Evolutionary conservation across 1,140 invertebrate genomes (phyloP), one percentile per base, ranked within the genome.

Genomic region (Heliothis subflexa): DNA sequence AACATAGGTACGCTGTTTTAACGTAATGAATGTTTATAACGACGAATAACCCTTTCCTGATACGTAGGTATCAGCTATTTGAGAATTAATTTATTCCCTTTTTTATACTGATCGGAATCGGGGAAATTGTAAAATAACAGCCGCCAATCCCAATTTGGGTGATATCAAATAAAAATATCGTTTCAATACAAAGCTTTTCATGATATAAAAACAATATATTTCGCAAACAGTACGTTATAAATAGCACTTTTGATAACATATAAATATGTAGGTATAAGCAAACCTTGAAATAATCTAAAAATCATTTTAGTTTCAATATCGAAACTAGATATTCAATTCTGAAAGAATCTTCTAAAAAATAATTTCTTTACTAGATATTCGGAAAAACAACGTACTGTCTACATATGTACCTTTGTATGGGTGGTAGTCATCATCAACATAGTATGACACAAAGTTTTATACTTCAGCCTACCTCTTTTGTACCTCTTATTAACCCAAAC

Each of bases 1-100:
- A 70, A 70, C 66, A 52, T 21, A 21, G 33, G 33, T 45, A 64
- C 33, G 28, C 62, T 21, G 47, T 70, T 70, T 70, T 70, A 66
- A 47, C 7, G 33, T 66, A 66, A 66, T 66, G 62, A 66, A 64
- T 10, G n/a, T 49, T 66, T 66, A 18, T 64, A 47, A 66, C 40
- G 13, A 66, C 12, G 13, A 18, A 66, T 18, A 40, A 66, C 40
- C 62, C 62, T 47, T 66, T 64, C 13, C 18, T n/a, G 18, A 66
- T 64, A 64, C 9, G 33, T 18, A 16, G 2, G 9, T 12, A 5
- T 12, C 16, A 12, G 62, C 62, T 66, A 4, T 47, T 18, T 16
- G 33, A 12, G 16, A 66, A 47, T 66, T 66, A 66, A 66, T 66
- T 66, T 47, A 47, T 66, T 47, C 62, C 33, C 33, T n/a, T 47